Evolutionary conservation across 2,113 vertebrate genomes (phyloP).

Genomic region (Spea multiplicata): DNA sequence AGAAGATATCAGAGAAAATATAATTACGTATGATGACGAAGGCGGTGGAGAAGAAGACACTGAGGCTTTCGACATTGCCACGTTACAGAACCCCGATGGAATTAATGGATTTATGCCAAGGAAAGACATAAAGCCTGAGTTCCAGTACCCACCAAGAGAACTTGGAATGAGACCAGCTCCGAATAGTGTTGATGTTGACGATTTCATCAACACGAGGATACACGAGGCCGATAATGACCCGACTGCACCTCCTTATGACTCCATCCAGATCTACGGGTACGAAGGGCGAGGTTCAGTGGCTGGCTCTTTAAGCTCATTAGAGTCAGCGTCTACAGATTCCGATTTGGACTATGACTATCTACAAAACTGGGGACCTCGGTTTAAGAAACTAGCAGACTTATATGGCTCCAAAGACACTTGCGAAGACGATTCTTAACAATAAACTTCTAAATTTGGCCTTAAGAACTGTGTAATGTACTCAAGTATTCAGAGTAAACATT

Average conservation of each 20-base stretch:
- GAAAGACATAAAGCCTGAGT: conserved; percentile 96
- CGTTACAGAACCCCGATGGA: conserved; percentile 93
- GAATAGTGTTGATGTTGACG: conserved; percentile 91
- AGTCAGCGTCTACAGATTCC: conserved; percentile 94
- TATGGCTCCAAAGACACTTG: conserved; percentile 98
- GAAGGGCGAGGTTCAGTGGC: conserved; percentile 93
- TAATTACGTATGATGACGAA: conserved; percentile 96
- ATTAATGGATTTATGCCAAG: conserved; percentile 93
- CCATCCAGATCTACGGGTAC: conserved; percentile 98
- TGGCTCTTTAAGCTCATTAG: conserved; percentile 92
- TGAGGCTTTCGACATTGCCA: conserved; percentile 95
- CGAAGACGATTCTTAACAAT: conserved; percentile 91
- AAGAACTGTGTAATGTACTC: conserved; percentile 74
- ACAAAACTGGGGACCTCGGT: conserved; percentile 97
- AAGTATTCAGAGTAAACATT: conserved; percentile 75
- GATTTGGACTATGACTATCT: conserved; percentile 99
- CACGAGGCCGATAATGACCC: conserved; percentile 92
- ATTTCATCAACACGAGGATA: conserved; percentile 94
- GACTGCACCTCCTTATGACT: conserved; percentile 94
- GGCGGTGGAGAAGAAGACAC: conserved; percentile 97
- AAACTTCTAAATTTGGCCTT: conserved; percentile 76
- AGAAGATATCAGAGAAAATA: conserved; percentile 96
- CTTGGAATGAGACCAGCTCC: conserved; percentile 77
- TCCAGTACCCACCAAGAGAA: conserved; percentile 81
- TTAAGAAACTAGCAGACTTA: conserved; percentile 98